Percentiles rank a stretch among this genome's conserved stretches.
Evolutionary conservation across 2,113 vertebrate genomes (phyloP).

Genomic region (Phrynosoma platyrhinos): DNA sequence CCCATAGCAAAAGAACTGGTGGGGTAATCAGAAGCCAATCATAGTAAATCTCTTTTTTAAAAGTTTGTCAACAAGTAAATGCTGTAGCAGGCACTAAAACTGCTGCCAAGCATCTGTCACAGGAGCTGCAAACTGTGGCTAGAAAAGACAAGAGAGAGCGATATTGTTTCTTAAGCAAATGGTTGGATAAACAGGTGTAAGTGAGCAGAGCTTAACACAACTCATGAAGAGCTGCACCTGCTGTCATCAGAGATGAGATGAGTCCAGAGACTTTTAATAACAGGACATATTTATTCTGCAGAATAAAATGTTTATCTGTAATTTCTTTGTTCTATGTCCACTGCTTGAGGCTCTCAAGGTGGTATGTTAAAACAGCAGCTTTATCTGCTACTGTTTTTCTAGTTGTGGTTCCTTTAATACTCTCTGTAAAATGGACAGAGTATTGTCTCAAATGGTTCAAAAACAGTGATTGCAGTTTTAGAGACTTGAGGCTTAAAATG

Average conservation of each 20-base stretch:
- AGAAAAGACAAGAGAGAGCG: background rate
- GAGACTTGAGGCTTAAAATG: too few relatives aligned
- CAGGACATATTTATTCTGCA: background rate
- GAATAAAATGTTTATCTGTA: background rate
- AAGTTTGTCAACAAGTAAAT: conserved; percentile 57
- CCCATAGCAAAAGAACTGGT: conserved; percentile 40
- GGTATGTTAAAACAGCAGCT: background rate
- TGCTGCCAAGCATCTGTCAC: conserved; percentile 64
- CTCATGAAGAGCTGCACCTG: background rate
- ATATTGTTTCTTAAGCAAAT: conserved; percentile 1
- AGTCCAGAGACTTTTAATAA: background rate
- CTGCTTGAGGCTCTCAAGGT: background rate
- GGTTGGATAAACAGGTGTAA: conserved; percentile 11
- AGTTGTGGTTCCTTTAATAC: background rate
- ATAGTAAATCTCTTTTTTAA: conserved; percentile 42
- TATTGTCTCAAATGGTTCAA: background rate
- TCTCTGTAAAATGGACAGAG: background rate
- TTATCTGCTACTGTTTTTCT: background rate
- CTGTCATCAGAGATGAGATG: background rate
- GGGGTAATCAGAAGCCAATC: conserved; percentile 10
- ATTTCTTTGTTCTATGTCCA: background rate
- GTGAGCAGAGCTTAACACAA: background rate
- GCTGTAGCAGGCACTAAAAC: conserved; percentile 46
- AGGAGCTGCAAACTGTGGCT: conserved; percentile 47
- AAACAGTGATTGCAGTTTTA: background rate